Percentiles rank a stretch among this genome's conserved stretches.
phyloP scores from a whole-genome alignment of 1,140 invertebrate genomes.

The Condylostylus longicornis region DNA sequence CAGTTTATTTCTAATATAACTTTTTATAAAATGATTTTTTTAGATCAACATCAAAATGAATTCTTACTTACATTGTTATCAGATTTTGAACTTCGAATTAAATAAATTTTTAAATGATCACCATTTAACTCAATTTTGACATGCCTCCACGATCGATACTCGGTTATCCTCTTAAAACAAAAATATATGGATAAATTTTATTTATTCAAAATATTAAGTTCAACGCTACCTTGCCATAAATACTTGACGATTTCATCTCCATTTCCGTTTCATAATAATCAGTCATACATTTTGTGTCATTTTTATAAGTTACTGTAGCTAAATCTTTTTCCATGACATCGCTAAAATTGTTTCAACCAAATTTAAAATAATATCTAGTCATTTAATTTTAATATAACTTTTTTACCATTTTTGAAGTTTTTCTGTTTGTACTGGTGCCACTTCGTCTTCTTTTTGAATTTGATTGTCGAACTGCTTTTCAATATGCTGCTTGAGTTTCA shows the following conservation, averaged over 20 bases:
- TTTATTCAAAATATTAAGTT: neutral
- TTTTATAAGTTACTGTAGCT: conserved; percentile 14
- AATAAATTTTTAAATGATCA: conserved; percentile 26
- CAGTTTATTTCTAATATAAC: too few relatives aligned
- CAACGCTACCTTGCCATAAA: conserved; percentile 27
- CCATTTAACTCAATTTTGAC: conserved; percentile 29
- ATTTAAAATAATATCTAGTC: too few relatives aligned
- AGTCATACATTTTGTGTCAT: conserved; percentile 28
- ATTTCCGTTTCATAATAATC: conserved; percentile 30
- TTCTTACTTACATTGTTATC: conserved; percentile 22
- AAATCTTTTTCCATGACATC: conserved; percentile 20
- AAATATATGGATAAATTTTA: neutral
- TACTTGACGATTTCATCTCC: conserved; percentile 29
- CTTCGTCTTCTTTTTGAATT: too few relatives aligned
- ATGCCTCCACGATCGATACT: conserved; percentile 31
- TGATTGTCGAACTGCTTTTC: too few relatives aligned
- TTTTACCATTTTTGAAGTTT: too few relatives aligned
- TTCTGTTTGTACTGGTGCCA: too few relatives aligned
- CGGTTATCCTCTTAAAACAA: conserved; percentile 21
- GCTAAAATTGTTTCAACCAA: conserved; percentile 12
- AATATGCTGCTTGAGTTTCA: too few relatives aligned
- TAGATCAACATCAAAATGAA: neutral
- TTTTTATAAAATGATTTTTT: too few relatives aligned
- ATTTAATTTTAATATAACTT: too few relatives aligned
- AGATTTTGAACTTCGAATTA: conserved; percentile 24